phyloP scores from a whole-genome alignment of 2,113 vertebrate species.

The Microtus montanus region DNA sequence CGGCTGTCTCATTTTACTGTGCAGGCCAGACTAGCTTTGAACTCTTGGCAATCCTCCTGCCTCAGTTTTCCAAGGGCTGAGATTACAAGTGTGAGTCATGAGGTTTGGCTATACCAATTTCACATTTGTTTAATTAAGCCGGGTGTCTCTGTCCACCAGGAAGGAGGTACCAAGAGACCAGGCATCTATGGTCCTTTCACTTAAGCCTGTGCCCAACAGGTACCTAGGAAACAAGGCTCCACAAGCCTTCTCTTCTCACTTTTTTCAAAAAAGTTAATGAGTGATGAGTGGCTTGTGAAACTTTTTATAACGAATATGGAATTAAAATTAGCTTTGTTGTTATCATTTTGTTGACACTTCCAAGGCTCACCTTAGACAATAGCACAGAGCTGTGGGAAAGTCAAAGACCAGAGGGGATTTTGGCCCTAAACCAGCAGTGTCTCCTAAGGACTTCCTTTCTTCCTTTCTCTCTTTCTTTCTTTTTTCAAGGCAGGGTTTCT shows the following conservation, averaged over 20 bases:
- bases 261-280: constrained; percentile 52
- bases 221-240: neutral
- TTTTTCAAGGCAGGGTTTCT: no score
- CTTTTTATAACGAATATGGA: constrained; percentile 52
- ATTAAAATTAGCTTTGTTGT: constrained; percentile 50
- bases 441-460: neutral
- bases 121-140: constrained; percentile 1
- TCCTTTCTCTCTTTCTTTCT: no score
- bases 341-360: constrained; percentile 54
- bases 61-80: neutral
- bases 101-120: neutral
- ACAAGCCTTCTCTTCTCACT: constrained; percentile 3
- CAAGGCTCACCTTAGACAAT: constrained; percentile 56
- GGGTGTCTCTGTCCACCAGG: neutral
- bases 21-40: neutral
- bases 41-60: neutral
- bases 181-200: neutral
- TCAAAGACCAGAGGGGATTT: neutral
- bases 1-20: neutral
- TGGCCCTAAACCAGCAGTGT: neutral
- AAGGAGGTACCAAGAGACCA: neutral
- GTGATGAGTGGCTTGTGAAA: constrained; percentile 59
- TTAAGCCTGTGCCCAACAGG: neutral
- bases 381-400: neutral
- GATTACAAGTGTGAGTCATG: neutral